These are phyloP conservation scores for Misgurnus mizolepis DNA, from an alignment of 2,113 vertebrate genomes.

Conservation along the genomic window DNA sequence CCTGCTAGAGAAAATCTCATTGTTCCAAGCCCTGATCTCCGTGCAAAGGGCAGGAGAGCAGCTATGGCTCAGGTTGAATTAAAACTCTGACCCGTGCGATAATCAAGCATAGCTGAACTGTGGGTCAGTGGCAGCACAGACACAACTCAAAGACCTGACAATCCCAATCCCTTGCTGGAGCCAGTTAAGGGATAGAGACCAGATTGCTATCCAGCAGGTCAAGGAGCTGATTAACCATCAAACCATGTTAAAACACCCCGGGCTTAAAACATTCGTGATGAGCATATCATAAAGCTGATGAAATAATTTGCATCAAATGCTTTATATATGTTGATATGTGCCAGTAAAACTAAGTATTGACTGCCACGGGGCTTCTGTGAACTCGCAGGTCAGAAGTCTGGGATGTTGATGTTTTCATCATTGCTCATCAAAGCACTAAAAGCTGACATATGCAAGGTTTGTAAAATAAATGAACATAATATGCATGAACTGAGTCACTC, in stretches of 20 bases:
- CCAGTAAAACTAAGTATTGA: no score
- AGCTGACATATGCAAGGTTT: no score
- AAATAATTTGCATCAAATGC: no score
- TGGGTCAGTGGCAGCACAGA: constrained; percentile 39
- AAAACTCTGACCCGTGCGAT: constrained; percentile 67
- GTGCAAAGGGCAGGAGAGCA: constrained; percentile 59
- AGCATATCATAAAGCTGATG: background rate
- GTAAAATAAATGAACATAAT: no score
- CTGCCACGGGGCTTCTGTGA: no score
- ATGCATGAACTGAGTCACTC: no score
- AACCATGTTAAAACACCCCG: background rate
- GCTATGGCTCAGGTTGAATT: constrained; percentile 58
- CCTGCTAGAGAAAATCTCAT: constrained; percentile 73
- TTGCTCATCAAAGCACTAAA: no score
- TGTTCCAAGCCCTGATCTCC: constrained; percentile 68
- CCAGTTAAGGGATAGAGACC: constrained; percentile 4
- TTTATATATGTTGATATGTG: no score
- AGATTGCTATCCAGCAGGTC: constrained; percentile 20
- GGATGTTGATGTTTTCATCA: no score
- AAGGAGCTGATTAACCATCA: constrained; percentile 31
- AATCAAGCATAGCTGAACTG: constrained; percentile 63
- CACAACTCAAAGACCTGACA: constrained; percentile 22
- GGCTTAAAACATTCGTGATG: background rate
- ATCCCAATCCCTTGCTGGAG: constrained; percentile 49
- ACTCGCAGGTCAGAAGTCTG: no score